Percentiles rank a stretch among this genome's conserved stretches.
phyloP scores from a whole-genome alignment of 2,113 vertebrate genomes.

The Pteropus alecto region DNA sequence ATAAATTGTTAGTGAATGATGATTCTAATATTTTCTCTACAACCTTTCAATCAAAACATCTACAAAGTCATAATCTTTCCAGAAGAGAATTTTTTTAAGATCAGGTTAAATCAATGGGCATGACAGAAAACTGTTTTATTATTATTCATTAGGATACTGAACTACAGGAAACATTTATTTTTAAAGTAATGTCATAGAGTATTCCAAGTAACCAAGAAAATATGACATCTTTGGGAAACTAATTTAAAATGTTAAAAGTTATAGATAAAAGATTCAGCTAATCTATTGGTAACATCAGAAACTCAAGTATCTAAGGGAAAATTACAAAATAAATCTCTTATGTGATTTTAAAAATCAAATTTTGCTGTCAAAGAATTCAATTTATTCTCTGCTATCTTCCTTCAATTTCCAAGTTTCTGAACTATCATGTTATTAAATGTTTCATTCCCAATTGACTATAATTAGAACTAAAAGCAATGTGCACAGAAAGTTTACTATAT shows the following conservation, averaged over 20 bases:
- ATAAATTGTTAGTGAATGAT: background rate
- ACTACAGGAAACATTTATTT: background rate
- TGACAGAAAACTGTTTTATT: background rate
- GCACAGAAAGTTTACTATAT: background rate
- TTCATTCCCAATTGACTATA: background rate
- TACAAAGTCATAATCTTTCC: background rate
- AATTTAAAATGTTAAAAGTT: constrained; percentile 10
- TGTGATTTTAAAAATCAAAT: background rate
- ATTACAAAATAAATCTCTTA: background rate
- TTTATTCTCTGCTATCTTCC: background rate
- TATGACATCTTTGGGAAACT: background rate
- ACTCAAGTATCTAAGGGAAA: background rate
- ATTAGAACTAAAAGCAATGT: background rate
- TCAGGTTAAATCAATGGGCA: background rate
- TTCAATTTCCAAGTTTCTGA: background rate
- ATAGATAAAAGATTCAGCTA: background rate
- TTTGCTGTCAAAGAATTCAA: background rate
- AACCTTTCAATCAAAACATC: background rate
- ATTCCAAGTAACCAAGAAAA: background rate
- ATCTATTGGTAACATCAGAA: background rate
- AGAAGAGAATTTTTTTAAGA: background rate
- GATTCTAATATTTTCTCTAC: background rate
- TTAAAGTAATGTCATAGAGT: background rate
- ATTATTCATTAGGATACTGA: background rate
- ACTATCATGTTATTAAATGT: background rate